Base-by-base conservation (phyloP, 1,140 invertebrate genomes). In the Galleria mellonella region DNA sequence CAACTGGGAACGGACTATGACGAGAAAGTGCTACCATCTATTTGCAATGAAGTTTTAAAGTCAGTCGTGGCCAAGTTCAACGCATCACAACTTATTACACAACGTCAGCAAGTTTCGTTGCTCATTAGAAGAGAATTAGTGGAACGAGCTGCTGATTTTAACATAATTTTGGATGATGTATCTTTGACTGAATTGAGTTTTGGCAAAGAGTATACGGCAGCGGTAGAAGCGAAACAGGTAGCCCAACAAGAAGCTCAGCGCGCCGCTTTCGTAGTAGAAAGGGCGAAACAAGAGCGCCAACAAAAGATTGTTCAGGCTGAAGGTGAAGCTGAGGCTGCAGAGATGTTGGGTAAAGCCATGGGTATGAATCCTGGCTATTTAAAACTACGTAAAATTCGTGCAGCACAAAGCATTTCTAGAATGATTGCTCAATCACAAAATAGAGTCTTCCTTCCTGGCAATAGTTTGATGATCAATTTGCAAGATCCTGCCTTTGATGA, bases 291-390 rank as follows among this genome's bases (percentile, higher is more conserved):
- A 78, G 98, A 99, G 81, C 92, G 93, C 71, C 98, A 99, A 84
- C 98, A 99, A 86, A 99, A 99, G 77, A 98, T 99, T 87, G 97
- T 99, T 1, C 98, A 99, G 84, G 98, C 98, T 57, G 98, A 99
- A 88, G 98, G 98, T 90, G 98, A 99, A 92, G 97, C 98, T 14
- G 94, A 98, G 89, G 96, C 98, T 66, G 98, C 98, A 1, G 94
- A 95, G 90, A 96, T 97, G 95, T 94, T 99, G 87, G 98, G 98
- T 87, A 90, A 97, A 88, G 96, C 98, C 39, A 94, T 99, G 64
- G 91, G 93, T 44, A 89, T 92, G 77, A 99, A 99, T 87, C 97
- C 98, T 55, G 98, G 98, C 75, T 99, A 99, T 69, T 87, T 99
- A 44, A 99, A 99, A 78, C 85, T 99, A 52, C 90, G 98, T 54